Evolutionary conservation across 1,140 invertebrate species (phyloP).

Genomic region (Lepidurus arcticus): DNA sequence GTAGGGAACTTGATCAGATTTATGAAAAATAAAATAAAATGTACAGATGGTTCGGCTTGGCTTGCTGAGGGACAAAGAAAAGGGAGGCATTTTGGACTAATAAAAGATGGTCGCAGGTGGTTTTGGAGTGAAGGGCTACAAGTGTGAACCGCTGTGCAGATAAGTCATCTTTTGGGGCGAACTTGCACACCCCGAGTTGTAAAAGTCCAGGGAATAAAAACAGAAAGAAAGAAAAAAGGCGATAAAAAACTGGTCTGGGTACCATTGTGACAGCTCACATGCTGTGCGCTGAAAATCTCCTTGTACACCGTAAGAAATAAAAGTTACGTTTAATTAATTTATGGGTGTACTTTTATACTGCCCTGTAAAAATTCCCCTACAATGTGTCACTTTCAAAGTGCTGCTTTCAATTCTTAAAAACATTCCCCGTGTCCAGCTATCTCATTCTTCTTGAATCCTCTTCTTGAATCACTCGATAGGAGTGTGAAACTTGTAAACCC

Average conservation of each 20-base stretch:
- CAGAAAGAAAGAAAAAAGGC: not conserved
- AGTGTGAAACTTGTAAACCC: too few species aligned
- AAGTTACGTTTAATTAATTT: slow-evolving; percentile 8
- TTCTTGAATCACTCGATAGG: too few species aligned
- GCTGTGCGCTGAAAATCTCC: slow-evolving; percentile 15
- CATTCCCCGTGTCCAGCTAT: too few species aligned
- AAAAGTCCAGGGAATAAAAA: not conserved
- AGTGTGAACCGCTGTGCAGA: slow-evolving; percentile 18
- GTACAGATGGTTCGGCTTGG: too few species aligned
- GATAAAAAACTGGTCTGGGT: not conserved
- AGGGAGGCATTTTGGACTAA: not conserved
- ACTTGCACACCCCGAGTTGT: slow-evolving; percentile 6
- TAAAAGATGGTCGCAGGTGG: slow-evolving; percentile 18
- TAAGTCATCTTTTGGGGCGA: slow-evolving; percentile 21
- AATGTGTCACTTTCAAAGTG: not conserved
- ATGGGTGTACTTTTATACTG: not conserved
- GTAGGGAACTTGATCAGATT: too few species aligned
- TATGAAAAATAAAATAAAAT: too few species aligned
- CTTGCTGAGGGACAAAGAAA: not conserved
- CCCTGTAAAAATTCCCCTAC: not conserved
- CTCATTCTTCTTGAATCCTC: too few species aligned
- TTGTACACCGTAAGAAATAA: slow-evolving; percentile 4
- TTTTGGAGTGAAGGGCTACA: not conserved
- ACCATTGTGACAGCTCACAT: not conserved
- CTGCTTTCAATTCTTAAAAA: too few species aligned